Percentiles rank a stretch among this genome's conserved stretches.
phyloP scores from a whole-genome alignment of 2,888 invertebrate species.

The Nemoura dubitans region DNA sequence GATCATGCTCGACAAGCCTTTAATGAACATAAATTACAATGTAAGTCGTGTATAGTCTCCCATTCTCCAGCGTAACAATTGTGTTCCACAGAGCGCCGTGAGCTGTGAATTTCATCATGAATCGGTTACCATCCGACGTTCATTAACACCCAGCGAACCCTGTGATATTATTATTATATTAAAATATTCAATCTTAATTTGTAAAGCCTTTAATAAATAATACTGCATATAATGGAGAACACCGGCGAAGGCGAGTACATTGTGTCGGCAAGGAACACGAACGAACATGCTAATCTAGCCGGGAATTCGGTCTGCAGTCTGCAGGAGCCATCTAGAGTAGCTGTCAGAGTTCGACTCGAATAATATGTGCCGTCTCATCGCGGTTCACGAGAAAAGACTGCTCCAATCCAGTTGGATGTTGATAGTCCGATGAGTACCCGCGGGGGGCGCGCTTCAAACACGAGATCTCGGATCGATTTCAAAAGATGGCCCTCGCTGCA shows the following conservation, averaged over 20 bases:
- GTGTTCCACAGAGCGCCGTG: neutral
- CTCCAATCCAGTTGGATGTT: neutral
- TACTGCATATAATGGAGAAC: conserved; percentile 33
- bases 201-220: conserved; percentile 41
- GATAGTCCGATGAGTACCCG: neutral
- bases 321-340: conserved; percentile 40
- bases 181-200: conserved; percentile 28
- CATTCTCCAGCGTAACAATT: neutral
- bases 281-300: neutral
- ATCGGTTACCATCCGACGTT: neutral
- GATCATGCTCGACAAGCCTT: conserved; percentile 12
- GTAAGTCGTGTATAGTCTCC: neutral
- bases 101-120: neutral
- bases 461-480: neutral
- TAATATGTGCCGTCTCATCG: neutral
- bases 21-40: neutral
- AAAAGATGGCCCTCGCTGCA: neutral
- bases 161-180: conserved; percentile 13
- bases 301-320: no score
- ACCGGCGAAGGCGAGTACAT: conserved; percentile 20
- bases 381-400: neutral
- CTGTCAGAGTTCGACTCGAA: conserved; percentile 32
- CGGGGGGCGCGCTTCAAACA: neutral
- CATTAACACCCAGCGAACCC: conserved; percentile 23
- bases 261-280: neutral